Evolutionary conservation across 2,113 vertebrate genomes (phyloP).

Genomic region (Syngnathus scovelli): DNA sequence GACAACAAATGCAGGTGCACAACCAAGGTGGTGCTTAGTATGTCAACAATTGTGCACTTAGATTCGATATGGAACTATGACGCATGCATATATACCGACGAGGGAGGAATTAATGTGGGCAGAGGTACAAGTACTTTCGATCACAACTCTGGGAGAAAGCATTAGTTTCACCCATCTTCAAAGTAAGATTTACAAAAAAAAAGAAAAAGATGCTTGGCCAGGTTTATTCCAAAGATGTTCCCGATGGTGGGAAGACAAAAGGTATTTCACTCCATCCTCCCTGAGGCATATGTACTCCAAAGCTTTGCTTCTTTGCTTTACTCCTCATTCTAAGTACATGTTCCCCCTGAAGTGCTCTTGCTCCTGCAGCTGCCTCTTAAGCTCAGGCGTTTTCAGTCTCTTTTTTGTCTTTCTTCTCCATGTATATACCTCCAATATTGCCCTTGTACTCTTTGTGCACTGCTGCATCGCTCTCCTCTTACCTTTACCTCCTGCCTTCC

Average conservation of each 20-base stretch:
- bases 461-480: constrained; percentile 6
- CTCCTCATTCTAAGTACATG: constrained; percentile 51
- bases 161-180: constrained; percentile 62
- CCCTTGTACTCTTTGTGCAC: constrained; percentile 19
- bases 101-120: constrained; percentile 60
- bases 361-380: constrained; percentile 26
- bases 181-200: constrained; percentile 57
- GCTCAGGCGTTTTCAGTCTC: constrained; percentile 24
- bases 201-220: constrained; percentile 39
- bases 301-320: constrained; percentile 53
- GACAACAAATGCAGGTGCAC: constrained; percentile 57
- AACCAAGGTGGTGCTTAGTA: constrained; percentile 46
- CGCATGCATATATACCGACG: constrained; percentile 46
- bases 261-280: constrained; percentile 59
- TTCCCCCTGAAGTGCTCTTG: constrained; percentile 33
- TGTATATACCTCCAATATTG: background rate
- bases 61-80: constrained; percentile 59
- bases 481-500: constrained; percentile 1
- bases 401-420: constrained; percentile 14
- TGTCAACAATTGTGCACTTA: constrained; percentile 32
- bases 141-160: constrained; percentile 51
- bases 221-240: constrained; percentile 62
- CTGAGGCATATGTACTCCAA: constrained; percentile 58
- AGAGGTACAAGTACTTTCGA: constrained; percentile 52
- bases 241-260: constrained; percentile 62